Evolutionary conservation across 2,113 vertebrate species (phyloP).

Genomic region (Shinisaurus crocodilurus): DNA sequence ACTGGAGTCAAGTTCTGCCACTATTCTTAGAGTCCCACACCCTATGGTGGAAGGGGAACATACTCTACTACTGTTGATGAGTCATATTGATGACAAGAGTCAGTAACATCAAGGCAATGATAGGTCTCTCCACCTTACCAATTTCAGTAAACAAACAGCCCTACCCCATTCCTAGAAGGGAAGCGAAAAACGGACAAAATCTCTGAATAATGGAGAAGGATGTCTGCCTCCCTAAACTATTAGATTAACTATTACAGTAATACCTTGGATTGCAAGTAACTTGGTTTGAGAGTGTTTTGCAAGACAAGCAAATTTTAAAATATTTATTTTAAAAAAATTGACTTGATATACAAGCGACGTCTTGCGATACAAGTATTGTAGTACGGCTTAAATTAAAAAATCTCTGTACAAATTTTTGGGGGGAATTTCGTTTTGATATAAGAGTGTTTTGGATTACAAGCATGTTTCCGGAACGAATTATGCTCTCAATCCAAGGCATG

Average conservation of each 20-base stretch:
- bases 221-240: neutral
- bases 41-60: constrained; percentile 6
- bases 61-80: constrained; percentile 15
- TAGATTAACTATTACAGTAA: neutral
- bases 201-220: neutral
- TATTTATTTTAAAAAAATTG: too few species aligned
- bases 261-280: too few species aligned
- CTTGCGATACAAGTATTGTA: too few species aligned
- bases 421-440: too few species aligned
- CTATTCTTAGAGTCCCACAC: constrained; percentile 22
- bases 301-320: too few species aligned
- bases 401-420: too few species aligned
- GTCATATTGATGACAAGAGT: neutral
- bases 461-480: too few species aligned
- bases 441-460: too few species aligned
- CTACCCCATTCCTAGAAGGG: neutral
- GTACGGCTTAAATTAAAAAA: too few species aligned
- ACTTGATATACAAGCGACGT: too few species aligned
- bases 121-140: neutral
- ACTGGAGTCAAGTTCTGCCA: neutral
- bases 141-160: neutral
- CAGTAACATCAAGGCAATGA: neutral
- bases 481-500: too few species aligned
- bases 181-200: neutral
- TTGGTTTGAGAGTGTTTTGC: too few species aligned